Evolutionary conservation across 2,113 vertebrate genomes (phyloP).

Genomic region (Hylia prasina): DNA sequence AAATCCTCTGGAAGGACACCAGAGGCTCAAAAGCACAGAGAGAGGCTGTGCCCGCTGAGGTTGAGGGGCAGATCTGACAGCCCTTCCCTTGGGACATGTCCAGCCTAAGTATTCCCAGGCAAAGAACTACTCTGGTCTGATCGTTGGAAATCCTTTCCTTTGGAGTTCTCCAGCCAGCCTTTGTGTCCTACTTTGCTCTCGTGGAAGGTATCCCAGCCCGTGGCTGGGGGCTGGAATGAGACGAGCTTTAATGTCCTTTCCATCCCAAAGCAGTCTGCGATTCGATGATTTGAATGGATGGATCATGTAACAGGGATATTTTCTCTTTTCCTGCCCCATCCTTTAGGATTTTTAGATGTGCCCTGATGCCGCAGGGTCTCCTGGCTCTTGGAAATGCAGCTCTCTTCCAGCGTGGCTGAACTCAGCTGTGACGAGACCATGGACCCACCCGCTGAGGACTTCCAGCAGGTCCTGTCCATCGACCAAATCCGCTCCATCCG

Average conservation of each 20-base stretch:
- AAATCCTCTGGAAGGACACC: neutral
- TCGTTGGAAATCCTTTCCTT: neutral
- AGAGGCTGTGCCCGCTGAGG: neutral
- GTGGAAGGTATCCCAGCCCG: neutral
- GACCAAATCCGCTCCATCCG: slow-evolving; percentile 92
- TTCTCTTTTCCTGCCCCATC: neutral
- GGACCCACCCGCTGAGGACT: slow-evolving; percentile 81
- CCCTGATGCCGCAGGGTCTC: slow-evolving; percentile 74
- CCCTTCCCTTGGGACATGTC: neutral
- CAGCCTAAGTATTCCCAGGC: neutral
- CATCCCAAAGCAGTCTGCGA: neutral
- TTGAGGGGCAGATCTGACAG: neutral
- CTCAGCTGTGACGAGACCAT: slow-evolving; percentile 72
- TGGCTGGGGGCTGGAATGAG: neutral
- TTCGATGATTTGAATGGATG: neutral
- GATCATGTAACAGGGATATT: neutral
- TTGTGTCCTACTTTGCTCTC: neutral
- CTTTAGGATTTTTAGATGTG: slow-evolving; percentile 87
- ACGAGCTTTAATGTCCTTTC: neutral
- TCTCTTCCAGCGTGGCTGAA: slow-evolving; percentile 59
- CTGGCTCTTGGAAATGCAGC: slow-evolving; percentile 64
- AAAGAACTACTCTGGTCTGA: neutral
- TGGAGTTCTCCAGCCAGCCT: neutral
- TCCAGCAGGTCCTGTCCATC: slow-evolving; percentile 91
- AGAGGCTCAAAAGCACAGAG: neutral